A percentile compares a stretch with the other conserved stretches of the same genome.
Conservation (phyloP, 1,140 invertebrate genomes). For the Drosophila sp. region DNA sequence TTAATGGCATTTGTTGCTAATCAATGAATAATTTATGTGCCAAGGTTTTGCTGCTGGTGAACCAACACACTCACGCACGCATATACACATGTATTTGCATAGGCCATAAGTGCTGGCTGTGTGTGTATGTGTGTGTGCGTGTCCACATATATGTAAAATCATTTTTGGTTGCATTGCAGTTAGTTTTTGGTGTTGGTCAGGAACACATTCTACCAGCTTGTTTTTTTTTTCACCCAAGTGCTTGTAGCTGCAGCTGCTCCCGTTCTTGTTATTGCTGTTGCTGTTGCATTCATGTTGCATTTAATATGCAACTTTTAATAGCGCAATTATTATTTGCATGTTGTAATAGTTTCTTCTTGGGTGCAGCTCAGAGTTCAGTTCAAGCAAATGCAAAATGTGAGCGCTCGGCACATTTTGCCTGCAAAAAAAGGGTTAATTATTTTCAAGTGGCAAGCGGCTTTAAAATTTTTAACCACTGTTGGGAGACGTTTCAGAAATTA, state of each 20-base stretch:
- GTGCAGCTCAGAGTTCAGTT: slow-evolving; percentile 2
- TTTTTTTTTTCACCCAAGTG: slow-evolving; percentile 29
- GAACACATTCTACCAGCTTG: slow-evolving; percentile 66
- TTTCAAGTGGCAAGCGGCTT: slow-evolving; percentile 3
- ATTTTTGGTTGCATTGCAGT: slow-evolving; percentile 16
- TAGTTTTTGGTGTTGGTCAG: slow-evolving; percentile 43
- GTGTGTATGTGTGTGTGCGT: slow-evolving; percentile 5
- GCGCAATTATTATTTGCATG: slow-evolving; percentile 81
- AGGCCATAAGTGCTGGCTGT: slow-evolving; percentile 15
- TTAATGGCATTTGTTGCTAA: slow-evolving; percentile 80
- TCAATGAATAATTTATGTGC: slow-evolving; percentile 81
- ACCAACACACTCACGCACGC: slow-evolving; percentile 23
- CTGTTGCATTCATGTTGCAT: slow-evolving; percentile 67
- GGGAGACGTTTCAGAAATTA: not conserved
- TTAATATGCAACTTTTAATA: slow-evolving; percentile 81
- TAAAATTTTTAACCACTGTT: not conserved
- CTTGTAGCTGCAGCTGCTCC: slow-evolving; percentile 23
- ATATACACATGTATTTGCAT: slow-evolving; percentile 16
- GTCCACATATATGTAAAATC: slow-evolving; percentile 10
- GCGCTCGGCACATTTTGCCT: not conserved
- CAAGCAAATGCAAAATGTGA: slow-evolving; percentile 18
- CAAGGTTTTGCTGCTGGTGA: slow-evolving; percentile 65
- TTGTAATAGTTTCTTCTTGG: slow-evolving; percentile 57
- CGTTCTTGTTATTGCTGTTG: slow-evolving; percentile 29
- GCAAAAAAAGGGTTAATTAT: slow-evolving; percentile 21